Conservation (phyloP, 2,888 invertebrate species). For the Heliconius charithonia region DNA sequence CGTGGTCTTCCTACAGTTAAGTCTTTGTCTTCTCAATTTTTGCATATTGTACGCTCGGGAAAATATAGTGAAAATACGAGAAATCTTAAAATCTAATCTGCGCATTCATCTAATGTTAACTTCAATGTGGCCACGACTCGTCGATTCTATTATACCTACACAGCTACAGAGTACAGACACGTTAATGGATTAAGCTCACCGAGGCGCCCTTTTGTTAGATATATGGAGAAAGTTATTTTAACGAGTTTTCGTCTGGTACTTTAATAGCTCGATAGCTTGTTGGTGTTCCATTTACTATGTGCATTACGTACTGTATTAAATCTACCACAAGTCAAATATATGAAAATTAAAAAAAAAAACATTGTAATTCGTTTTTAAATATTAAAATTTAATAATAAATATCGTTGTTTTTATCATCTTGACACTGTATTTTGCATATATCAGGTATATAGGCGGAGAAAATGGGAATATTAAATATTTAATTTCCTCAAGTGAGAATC, state of each 20-base stretch:
- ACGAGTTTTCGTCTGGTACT: constrained; percentile 26
- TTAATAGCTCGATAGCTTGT: not conserved
- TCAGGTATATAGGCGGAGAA: not conserved
- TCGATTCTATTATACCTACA: not conserved
- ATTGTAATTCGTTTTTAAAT: no score
- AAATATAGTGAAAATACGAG: not conserved
- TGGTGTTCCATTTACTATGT: not conserved
- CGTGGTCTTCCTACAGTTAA: not conserved
- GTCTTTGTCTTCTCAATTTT: not conserved
- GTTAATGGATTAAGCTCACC: constrained; percentile 33
- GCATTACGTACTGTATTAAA: not conserved
- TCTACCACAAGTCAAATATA: not conserved
- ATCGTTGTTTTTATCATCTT: not conserved
- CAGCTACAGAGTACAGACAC: constrained; percentile 14
- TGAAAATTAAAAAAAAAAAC: no score
- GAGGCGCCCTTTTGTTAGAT: constrained; percentile 29
- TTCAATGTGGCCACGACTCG: not conserved
- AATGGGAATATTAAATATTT: not conserved
- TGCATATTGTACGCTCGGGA: not conserved
- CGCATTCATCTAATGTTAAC: not conserved
- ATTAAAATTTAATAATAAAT: no score
- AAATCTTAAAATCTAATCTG: not conserved
- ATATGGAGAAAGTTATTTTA: constrained; percentile 23
- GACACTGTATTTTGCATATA: not conserved
- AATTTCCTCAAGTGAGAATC: no score